Base-by-base conservation (phyloP, 2,797 vertebrate genomes). In the Cyprinodon diabolis region DNA sequence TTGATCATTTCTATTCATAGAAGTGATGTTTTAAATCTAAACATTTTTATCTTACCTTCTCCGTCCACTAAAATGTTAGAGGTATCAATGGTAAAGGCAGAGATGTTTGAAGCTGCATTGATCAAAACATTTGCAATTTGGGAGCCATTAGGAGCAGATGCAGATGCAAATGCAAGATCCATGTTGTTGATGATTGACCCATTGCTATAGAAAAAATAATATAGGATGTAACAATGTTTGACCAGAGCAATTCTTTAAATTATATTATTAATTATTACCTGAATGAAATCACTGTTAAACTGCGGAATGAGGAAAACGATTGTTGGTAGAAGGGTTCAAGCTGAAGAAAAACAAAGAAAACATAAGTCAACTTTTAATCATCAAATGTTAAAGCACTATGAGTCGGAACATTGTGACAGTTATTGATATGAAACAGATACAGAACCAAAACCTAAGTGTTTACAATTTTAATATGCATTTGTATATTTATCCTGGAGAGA, bases 71-170 rank as follows among this genome's bases (percentile, higher is more conserved):
- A 48, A 17, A 92, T 83, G 51, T 65, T 48, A 19, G 2, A 7
- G 0, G 54, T 23, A 17, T 87, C 84, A 65, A 93, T 85, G 70
- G 76, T 68, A 72, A 93, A 94, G 19, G 49, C 37, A 23, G 82
- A 66, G 17, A 77, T 73, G 45, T 62, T 65, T 55, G 62, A 54
- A n/a, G 89, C 78, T 23, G 87, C 90, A 4, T 0, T 19, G 6
- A 81, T 25, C 55, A 93, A 60, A 75, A 86, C 76, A 10, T 70
- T 35, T 47, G 19, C 73, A 71, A 93, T 90, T 58, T 67, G 21
- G 6, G 0, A 70, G 68, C 0, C 4, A 21, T 19, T 79, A 37
- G 90, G 86, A 30, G 68, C 43, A 19, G 23, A 37, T n/a, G 21
- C 6, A 0, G 60, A 77, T 14, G 30, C 47, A 72, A 93, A 93